Evolutionary conservation across 2,797 vertebrate species (phyloP).

Genomic region (Strix occidentalis): DNA sequence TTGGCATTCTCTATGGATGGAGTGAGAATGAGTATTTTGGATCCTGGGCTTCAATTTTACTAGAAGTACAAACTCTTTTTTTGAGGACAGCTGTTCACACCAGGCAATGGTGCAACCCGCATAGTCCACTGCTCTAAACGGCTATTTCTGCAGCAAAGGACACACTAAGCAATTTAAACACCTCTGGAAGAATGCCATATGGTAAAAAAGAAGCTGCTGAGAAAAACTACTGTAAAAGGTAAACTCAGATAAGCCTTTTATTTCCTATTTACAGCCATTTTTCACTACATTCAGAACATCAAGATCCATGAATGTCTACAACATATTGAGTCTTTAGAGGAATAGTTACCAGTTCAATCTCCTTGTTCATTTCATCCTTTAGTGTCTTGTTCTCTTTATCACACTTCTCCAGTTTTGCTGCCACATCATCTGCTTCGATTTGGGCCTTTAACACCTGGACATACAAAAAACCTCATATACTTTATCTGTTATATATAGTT

Average conservation of each 20-base stretch:
- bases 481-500: background rate
- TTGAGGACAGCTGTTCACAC: background rate
- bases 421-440: constrained; percentile 84
- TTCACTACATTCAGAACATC: background rate
- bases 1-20: background rate
- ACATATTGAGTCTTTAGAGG: background rate
- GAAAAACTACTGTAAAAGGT: background rate
- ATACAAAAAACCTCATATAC: background rate
- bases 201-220: background rate
- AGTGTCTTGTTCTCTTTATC: constrained; percentile 80
- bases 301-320: background rate
- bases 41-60: background rate
- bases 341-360: constrained; percentile 80
- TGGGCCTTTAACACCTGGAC: constrained; percentile 84
- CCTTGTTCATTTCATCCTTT: constrained; percentile 80
- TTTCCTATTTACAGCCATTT: background rate
- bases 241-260: background rate
- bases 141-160: background rate
- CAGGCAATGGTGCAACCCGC: background rate
- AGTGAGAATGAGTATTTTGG: background rate
- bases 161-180: background rate
- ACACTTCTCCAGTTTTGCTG: constrained; percentile 78
- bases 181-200: background rate
- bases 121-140: background rate
- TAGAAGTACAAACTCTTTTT: background rate